These are phyloP conservation scores for Drosophila nasuta DNA, from an alignment of 1,140 invertebrate genomes.

Conservation along the genomic window DNA sequence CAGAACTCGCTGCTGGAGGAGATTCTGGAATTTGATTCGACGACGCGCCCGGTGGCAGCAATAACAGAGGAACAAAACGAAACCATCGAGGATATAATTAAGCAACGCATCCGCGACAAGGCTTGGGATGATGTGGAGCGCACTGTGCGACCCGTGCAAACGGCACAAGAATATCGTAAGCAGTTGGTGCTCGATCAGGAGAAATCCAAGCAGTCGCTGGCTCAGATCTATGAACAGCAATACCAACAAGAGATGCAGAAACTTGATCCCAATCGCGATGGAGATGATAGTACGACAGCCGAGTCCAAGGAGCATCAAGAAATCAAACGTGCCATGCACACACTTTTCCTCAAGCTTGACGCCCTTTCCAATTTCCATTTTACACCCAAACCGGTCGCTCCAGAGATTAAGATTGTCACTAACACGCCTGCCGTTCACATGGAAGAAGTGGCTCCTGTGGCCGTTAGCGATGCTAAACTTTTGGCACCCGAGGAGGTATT, in stretches of 20 bases:
- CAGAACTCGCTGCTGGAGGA: conserved; percentile 97
- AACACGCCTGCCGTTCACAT: conserved; percentile 96
- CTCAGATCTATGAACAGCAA: conserved; percentile 98
- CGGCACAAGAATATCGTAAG: conserved; percentile 95
- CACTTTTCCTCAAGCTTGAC: conserved; percentile 95
- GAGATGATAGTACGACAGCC: conserved; percentile 87
- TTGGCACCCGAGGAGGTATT: conserved; percentile 98
- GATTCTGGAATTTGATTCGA: conserved; percentile 95
- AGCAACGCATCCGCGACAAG: conserved; percentile 96
- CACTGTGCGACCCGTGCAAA: conserved; percentile 94
- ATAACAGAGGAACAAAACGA: conserved; percentile 96
- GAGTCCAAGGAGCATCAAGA: conserved; percentile 91
- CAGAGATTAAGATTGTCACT: conserved; percentile 95
- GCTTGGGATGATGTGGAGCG: conserved; percentile 97
- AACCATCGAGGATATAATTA: conserved; percentile 96
- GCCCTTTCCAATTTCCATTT: conserved; percentile 97
- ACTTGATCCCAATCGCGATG: conserved; percentile 86
- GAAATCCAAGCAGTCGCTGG: conserved; percentile 97
- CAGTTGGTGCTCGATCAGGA: conserved; percentile 95
- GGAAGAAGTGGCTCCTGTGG: conserved; percentile 97
- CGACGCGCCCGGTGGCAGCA: conserved; percentile 92
- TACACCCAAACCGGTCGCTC: conserved; percentile 93
- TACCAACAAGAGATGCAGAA: conserved; percentile 93
- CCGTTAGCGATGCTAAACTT: conserved; percentile 92
- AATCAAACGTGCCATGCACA: conserved; percentile 91